Base-by-base conservation (phyloP, 2,888 invertebrate species). In the Keiferia lycopersicella region DNA sequence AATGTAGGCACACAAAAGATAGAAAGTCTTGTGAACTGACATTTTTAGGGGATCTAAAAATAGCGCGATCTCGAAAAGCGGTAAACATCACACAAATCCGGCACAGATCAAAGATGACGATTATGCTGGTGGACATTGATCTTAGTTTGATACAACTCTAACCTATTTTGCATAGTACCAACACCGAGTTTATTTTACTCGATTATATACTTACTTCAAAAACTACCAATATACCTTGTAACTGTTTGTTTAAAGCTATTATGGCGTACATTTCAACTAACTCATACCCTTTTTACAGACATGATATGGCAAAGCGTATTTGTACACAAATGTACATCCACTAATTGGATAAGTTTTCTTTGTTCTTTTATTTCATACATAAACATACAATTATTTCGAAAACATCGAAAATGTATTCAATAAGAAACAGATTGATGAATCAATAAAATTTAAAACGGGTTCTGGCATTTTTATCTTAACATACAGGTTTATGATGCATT, bases 31-130 rank as follows among this genome's bases (percentile, higher is more conserved):
- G 22, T 11, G 26, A 60, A 41, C 45, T 60, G 60, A 50, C 39
- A 41, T 60, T 51, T 61, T 45, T 56, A 64, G 34, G 26, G 10
- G 41, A 20, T 14, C 64, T 57, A 61, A 50, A 64, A 73, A 73
- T 68, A 71, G 64, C 68, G 64, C 65, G 34, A 53, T 53, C 69
- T 64, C 68, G 70, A 70, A 70, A 72, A 69, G 26, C 48, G 64
- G 67, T 59, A 67, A 69, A 73, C 69, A 72, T 71, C 71, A 65
- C 64, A 63, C 20, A 48, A 12, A 61, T 56, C 22, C 53, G 41
- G 20, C 45, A 53, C 62, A 75, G 75, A 78, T 78, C 78, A 78
- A 78, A 78, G 78, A 71, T 73, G 71, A 64, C 69, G 70, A 68
- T 70, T 69, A 62, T 39, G 68, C 26, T 63, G 66, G 68, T 67